Base-by-base conservation (phyloP, 1,140 invertebrate genomes). In the Teleopsis dalmanni region DNA sequence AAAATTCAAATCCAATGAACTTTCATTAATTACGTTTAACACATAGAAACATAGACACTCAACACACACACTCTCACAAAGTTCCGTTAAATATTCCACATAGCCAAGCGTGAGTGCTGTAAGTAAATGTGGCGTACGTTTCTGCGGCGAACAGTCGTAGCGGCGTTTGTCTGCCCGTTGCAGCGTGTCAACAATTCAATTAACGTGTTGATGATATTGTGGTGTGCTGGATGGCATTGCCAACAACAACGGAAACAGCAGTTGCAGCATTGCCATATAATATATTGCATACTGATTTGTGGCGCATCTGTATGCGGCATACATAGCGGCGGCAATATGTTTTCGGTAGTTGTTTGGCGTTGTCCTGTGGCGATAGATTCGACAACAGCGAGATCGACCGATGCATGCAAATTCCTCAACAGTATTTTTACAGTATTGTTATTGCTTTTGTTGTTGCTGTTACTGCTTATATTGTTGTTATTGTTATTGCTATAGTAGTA, bases 131-230 rank as follows among this genome's bases (percentile, higher is more conserved):
- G 18, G 9, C 36, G 5, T 6, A 37, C 11, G 33, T 6, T 16
- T 8, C 19, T 37, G 13, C 4, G 36, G 22, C 36, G 6, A 19
- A 13, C 16, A 21, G 14, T n/a, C 33, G 3, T 16, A 34, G 47
- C 36, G 47, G 47, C 40, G 27, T 49, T 26, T 49, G 47, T 33
- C 40, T 49, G 47, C 40, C 26, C 19, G 25, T 18, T 26, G 29
- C 40, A 42, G 61, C 60, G 59, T 62, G 59, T 65, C 62, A 65
- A 65, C 62, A 65, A 65, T 65, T 65, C 62, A 65, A 65, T 65
- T 65, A 65, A 65, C 62, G 62, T 65, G 41, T 43, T 43, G 41
- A 27, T 31, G 41, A 43, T 29, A 29, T 43, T 27, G 41, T 43
- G 41, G 41, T 27, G 31, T 43, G 41, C 41, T 19, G 41, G 10